Percentiles rank a stretch among this genome's conserved stretches.
These are phyloP conservation scores for Apotomis betuletana DNA, from an alignment of 2,888 invertebrate genomes.

Conservation along the genomic window DNA sequence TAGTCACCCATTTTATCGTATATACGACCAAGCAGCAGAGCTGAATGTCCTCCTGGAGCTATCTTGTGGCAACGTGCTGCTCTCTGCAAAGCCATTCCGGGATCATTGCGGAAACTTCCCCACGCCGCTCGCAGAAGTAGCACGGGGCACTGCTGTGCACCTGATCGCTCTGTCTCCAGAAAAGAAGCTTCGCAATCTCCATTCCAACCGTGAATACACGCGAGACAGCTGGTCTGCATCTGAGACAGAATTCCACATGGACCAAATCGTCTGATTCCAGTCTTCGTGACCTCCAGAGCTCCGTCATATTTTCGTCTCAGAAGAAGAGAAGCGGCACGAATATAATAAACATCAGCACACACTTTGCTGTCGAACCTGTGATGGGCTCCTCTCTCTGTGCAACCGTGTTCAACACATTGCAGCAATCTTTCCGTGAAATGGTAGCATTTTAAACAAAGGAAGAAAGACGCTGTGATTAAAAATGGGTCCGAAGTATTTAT, in stretches of 20 bases:
- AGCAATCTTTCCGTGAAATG: constrained; percentile 64
- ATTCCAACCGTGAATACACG: constrained; percentile 64
- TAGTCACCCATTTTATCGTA: constrained; percentile 61
- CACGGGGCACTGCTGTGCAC: constrained; percentile 58
- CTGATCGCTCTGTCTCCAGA: constrained; percentile 62
- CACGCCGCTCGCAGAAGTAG: constrained; percentile 66
- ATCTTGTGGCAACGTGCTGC: constrained; percentile 71
- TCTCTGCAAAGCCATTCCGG: constrained; percentile 64
- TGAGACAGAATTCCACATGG: constrained; percentile 68
- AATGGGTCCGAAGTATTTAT: constrained; percentile 63
- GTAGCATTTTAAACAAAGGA: constrained; percentile 72
- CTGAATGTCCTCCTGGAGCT: constrained; percentile 67
- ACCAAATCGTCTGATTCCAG: constrained; percentile 63
- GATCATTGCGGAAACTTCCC: constrained; percentile 56
- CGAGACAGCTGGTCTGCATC: constrained; percentile 65
- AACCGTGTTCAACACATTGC: constrained; percentile 63
- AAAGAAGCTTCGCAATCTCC: constrained; percentile 63
- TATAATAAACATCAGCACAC: constrained; percentile 62
- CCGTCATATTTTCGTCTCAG: constrained; percentile 56
- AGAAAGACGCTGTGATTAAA: constrained; percentile 73
- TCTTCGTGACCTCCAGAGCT: constrained; percentile 58
- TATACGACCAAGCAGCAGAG: constrained; percentile 66
- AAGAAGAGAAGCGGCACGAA: constrained; percentile 65
- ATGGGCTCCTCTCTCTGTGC: constrained; percentile 60
- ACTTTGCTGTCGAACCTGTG: constrained; percentile 45